Evolutionary conservation across 2,888 invertebrate species (phyloP), one percentile per base, ranked within the genome.

Genomic region (Drosophila melanocephala): DNA sequence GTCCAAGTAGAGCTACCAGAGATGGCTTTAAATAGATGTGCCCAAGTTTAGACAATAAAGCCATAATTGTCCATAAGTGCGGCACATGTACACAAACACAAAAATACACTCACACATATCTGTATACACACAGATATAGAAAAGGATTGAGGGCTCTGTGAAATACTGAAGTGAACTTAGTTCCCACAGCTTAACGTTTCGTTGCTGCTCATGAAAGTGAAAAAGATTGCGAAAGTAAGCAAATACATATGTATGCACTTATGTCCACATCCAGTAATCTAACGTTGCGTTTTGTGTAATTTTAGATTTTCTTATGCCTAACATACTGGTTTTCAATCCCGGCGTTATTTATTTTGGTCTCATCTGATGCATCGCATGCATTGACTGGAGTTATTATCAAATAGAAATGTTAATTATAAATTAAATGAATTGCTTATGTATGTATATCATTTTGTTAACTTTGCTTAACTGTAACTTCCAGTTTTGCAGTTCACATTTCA

Each of bases 1-100:
- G 42, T 77, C 79, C 63, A 62, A 67, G 60, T 62, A 57, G 58
- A 74, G 79, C 65, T 72, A 59, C 77, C 72, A 71, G 76, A 67
- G 73, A 76, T 89, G 84, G 90, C 86, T 86, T 90, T 89, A 87
- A 87, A 90, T 87, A 90, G 87, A 87, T 90, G 91, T 87, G 90
- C 84, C 87, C 87, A 90, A 90, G 87, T 90, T 90, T 87, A 87
- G 89, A 87, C 87, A 89, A 87, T 90, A 87, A 87, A 89, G 87
- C 86, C 86, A 86, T 86, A 86, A 86, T 90, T 90, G 86, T 86
- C 84, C 90, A 90, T 90, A 86, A 86, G 86, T 86, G 79, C 84
- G 77, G 55, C 72, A 64, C 67, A 74, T 55, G 39, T 37, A 74
- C 37, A 65, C 19, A 51, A 30, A 64, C 28, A 44, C 59, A 32